Conservation (phyloP, 2,888 invertebrate species). For the Cabera pusaria region DNA sequence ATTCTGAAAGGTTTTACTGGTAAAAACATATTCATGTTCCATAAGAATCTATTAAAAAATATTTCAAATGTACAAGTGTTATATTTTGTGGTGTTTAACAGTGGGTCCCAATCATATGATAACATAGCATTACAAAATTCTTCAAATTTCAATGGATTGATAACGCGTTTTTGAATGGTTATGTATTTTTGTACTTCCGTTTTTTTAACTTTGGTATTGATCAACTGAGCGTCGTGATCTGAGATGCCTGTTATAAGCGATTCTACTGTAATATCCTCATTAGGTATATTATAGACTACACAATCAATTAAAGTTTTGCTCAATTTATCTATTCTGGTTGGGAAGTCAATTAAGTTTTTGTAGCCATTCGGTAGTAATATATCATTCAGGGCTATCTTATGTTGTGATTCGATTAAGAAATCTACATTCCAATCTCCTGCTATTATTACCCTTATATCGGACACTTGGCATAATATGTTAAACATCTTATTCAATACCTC, state of each 20-base stretch:
- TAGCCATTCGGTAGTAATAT: conserved; percentile 1
- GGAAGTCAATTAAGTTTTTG: conserved; percentile 1
- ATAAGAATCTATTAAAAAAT: not conserved
- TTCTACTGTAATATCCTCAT: not conserved
- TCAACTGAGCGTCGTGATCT: conserved; percentile 9
- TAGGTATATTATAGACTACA: conserved; percentile 1
- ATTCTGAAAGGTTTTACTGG: not conserved
- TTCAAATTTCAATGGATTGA: not conserved
- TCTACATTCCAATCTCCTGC: conserved; percentile 7
- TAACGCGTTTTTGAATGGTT: not conserved
- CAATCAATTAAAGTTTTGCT: conserved; percentile 4
- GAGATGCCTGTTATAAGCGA: conserved; percentile 1
- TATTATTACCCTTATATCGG: not conserved
- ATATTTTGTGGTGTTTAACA: not conserved
- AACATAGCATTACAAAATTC: conserved; percentile 1
- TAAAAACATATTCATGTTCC: conserved; percentile 1
- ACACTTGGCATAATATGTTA: not conserved
- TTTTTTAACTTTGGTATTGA: not conserved
- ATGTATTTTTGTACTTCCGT: not conserved
- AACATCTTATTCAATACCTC: not conserved
- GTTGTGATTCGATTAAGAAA: not conserved
- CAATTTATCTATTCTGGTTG: conserved; percentile 3
- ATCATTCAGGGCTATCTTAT: not conserved
- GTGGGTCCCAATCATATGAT: not conserved
- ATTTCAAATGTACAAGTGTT: not conserved